Evolutionary conservation across 1,140 invertebrate genomes (phyloP).

Genomic region (Scaptomyza hsui): DNA sequence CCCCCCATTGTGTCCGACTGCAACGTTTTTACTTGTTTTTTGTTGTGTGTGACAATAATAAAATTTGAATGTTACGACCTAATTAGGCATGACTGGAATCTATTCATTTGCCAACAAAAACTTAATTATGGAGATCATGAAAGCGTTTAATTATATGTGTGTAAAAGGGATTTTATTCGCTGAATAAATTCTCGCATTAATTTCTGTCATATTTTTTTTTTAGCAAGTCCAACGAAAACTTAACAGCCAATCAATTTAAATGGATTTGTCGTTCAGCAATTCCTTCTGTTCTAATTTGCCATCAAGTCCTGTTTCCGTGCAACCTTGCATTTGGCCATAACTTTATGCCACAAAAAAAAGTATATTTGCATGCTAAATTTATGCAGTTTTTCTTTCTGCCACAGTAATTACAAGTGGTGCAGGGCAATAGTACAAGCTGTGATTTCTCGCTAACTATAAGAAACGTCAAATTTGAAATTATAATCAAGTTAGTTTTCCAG

Average conservation of each 20-base stretch:
- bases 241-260: constrained; percentile 48
- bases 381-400: constrained; percentile 48
- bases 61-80: constrained; percentile 7
- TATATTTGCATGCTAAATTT: constrained; percentile 64
- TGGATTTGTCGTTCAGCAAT: constrained; percentile 41
- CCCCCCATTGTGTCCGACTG: too few relatives aligned
- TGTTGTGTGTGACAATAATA: constrained; percentile 4
- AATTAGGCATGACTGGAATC: constrained; percentile 16
- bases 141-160: neutral
- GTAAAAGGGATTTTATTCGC: too few relatives aligned
- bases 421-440: constrained; percentile 36
- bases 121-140: neutral
- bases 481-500: constrained; percentile 60
- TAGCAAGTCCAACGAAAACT: constrained; percentile 34
- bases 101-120: neutral
- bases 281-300: constrained; percentile 54
- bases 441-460: constrained; percentile 46
- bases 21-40: too few relatives aligned
- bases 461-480: constrained; percentile 66
- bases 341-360: constrained; percentile 18
- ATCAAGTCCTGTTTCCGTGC: constrained; percentile 19
- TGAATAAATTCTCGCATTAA: too few relatives aligned
- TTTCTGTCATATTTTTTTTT: constrained; percentile 33
- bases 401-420: constrained; percentile 57
- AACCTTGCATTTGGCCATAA: constrained; percentile 38